Evolutionary conservation across 2,888 invertebrate species (phyloP).

Genomic region (Ichneumon xanthorius): DNA sequence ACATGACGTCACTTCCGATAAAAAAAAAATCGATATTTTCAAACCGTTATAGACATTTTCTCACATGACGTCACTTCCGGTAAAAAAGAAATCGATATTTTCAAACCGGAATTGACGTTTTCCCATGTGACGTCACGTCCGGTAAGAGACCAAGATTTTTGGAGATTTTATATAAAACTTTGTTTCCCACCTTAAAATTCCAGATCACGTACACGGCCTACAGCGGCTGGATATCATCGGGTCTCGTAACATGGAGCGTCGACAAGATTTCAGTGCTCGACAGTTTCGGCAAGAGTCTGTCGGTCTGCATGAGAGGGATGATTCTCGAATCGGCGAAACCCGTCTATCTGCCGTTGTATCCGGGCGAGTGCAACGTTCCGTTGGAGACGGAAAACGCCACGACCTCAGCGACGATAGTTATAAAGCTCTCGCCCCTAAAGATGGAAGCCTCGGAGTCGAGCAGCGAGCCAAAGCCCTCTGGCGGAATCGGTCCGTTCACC

Average conservation of each 20-base stretch:
- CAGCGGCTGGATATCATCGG: conserved; percentile 95
- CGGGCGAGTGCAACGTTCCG: conserved; percentile 91
- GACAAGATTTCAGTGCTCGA: conserved; percentile 94
- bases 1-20: not conserved
- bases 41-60: no score
- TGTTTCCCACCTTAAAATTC: conserved; percentile 85
- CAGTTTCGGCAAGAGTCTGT: conserved; percentile 93
- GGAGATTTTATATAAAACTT: not conserved
- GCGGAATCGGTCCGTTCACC: conserved; percentile 79
- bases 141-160: not conserved
- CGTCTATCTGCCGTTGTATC: conserved; percentile 90
- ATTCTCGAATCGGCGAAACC: conserved; percentile 91
- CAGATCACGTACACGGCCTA: conserved; percentile 94
- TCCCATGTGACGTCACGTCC: not conserved
- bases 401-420: conserved; percentile 43
- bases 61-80: not conserved
- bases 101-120: no score
- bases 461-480: conserved; percentile 34
- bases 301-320: conserved; percentile 92
- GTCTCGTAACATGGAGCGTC: conserved; percentile 91
- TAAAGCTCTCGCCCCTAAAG: conserved; percentile 58
- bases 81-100: no score
- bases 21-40: not conserved
- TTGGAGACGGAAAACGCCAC: conserved; percentile 83
- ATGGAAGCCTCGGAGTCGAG: conserved; percentile 55